These are phyloP conservation scores for Eptesicus fuscus DNA, from an alignment of 2,113 vertebrate genomes.

Conservation along the genomic window DNA sequence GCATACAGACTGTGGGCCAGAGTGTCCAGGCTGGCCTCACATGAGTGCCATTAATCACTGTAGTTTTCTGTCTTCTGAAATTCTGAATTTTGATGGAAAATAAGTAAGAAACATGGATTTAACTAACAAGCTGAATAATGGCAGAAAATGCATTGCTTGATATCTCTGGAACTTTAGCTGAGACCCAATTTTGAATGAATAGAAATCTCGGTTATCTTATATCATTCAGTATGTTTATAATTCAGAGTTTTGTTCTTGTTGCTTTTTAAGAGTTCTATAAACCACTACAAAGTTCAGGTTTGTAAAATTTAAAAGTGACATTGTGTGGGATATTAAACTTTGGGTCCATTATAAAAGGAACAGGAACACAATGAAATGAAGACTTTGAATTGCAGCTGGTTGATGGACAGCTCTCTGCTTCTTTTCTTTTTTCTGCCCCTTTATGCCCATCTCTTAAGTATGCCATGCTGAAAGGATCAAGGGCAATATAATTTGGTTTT, in stretches of 20 bases:
- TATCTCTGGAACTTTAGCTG: background rate
- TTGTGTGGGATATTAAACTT: background rate
- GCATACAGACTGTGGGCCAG: background rate
- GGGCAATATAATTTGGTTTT: background rate
- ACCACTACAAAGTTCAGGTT: background rate
- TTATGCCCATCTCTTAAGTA: background rate
- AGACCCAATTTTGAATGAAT: background rate
- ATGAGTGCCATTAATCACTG: background rate
- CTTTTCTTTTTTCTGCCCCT: background rate
- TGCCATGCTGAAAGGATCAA: background rate
- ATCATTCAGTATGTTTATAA: background rate
- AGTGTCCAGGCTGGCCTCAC: background rate
- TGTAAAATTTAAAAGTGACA: background rate
- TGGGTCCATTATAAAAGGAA: background rate
- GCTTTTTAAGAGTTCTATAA: background rate
- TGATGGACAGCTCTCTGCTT: fast-evolving
- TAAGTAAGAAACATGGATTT: background rate
- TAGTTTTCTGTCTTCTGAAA: background rate
- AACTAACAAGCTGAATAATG: background rate
- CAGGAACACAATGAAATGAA: background rate
- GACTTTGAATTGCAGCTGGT: background rate
- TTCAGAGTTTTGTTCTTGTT: background rate
- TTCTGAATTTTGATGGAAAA: background rate
- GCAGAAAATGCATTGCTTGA: background rate
- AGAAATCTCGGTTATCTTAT: background rate